A percentile compares a stretch with the other conserved stretches of the same genome.
Conservation (phyloP, 1,140 invertebrate species). For the Wiebesia pumilae region DNA sequence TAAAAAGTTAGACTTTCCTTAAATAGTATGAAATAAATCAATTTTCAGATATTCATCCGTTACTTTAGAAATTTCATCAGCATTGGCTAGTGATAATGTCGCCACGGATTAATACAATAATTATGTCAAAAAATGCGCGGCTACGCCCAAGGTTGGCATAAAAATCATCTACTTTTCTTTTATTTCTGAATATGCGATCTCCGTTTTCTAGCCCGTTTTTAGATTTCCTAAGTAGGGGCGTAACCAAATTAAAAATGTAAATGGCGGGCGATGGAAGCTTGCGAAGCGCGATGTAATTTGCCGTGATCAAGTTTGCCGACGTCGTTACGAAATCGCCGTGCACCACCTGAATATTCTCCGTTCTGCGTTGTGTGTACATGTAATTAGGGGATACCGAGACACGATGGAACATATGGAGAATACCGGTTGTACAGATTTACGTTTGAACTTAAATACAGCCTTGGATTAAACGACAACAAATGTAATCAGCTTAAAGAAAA, state of each 20-base stretch:
- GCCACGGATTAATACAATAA: background rate
- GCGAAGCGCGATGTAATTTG: conserved; percentile 59
- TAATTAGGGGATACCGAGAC: background rate
- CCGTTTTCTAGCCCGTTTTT: conserved; percentile 51
- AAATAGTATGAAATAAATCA: conserved; percentile 18
- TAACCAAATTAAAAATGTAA: conserved; percentile 61
- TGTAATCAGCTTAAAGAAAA: background rate
- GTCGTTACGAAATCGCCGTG: conserved; percentile 50
- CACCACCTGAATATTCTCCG: conserved; percentile 28
- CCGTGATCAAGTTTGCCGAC: conserved; percentile 57
- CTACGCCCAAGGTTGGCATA: background rate
- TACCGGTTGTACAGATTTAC: background rate
- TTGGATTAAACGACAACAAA: background rate
- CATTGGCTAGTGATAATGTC: too few species aligned
- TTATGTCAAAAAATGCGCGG: background rate
- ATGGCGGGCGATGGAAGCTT: conserved; percentile 47
- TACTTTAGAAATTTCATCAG: background rate
- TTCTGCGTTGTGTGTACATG: background rate
- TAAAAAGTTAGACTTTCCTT: background rate
- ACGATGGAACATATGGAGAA: background rate
- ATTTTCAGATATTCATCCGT: conserved; percentile 30
- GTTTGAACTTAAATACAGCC: too few species aligned
- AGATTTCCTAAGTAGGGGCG: conserved; percentile 54
- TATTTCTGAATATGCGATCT: conserved; percentile 26
- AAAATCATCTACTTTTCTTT: conserved; percentile 27